Conservation (phyloP, 2,888 invertebrate species). For the Tubulanus polymorphus region DNA sequence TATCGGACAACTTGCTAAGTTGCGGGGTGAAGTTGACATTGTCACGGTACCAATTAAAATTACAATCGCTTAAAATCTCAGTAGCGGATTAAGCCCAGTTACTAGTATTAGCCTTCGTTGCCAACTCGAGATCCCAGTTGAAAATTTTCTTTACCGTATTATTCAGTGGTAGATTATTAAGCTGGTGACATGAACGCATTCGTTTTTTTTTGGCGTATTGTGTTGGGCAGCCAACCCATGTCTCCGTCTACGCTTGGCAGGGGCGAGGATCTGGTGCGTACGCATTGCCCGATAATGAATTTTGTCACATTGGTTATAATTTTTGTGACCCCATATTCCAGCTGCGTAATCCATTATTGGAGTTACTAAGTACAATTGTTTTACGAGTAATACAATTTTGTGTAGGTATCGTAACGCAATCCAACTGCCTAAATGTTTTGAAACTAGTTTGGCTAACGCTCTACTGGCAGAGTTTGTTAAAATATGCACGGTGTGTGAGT, state of each 20-base stretch:
- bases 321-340: constrained; percentile 13
- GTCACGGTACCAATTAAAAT: too few relatives aligned
- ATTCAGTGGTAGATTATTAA: constrained; percentile 1
- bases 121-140: background rate
- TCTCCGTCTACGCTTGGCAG: constrained; percentile 9
- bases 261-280: constrained; percentile 11
- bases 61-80: too few relatives aligned
- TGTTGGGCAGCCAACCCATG: constrained; percentile 12
- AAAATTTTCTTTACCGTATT: background rate
- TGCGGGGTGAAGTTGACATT: too few relatives aligned
- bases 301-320: constrained; percentile 7
- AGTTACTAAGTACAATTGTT: too few relatives aligned
- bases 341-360: constrained; percentile 13
- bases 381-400: constrained; percentile 14
- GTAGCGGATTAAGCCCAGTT: too few relatives aligned
- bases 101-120: too few relatives aligned
- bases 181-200: constrained; percentile 13
- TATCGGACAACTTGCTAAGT: too few relatives aligned
- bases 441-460: too few relatives aligned
- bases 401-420: background rate
- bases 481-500: too few relatives aligned
- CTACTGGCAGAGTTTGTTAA: too few relatives aligned
- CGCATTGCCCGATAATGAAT: constrained; percentile 14
- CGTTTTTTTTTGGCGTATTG: constrained; percentile 8
- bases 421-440: background rate